A percentile compares a stretch with the other conserved stretches of the same genome.
Conservation (phyloP, 1,140 invertebrate genomes). For the Tribolium castaneum region DNA sequence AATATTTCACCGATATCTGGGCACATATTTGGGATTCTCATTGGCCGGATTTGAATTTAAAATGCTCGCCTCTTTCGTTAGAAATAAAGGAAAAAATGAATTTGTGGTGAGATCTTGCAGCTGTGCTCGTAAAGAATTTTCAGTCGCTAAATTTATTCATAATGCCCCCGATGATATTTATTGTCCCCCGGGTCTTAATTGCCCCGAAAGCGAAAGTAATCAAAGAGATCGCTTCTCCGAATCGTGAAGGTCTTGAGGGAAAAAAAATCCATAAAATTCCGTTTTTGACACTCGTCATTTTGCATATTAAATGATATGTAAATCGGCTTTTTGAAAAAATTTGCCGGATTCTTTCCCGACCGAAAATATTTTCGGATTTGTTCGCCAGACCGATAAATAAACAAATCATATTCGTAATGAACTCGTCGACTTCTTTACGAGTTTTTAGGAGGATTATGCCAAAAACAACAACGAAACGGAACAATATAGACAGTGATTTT, state of each 20-base stretch:
- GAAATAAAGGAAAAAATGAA: not conserved
- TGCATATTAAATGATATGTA: slow-evolving; percentile 32
- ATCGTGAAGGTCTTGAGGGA: not conserved
- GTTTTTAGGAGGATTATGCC: not conserved
- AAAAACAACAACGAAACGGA: not conserved
- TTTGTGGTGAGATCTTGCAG: not conserved
- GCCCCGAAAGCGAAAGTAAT: not conserved
- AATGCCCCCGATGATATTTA: slow-evolving; percentile 7
- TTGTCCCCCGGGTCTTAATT: not conserved
- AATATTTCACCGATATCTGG: not conserved
- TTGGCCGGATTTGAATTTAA: not conserved
- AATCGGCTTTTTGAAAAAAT: slow-evolving; percentile 7
- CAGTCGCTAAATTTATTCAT: slow-evolving; percentile 7
- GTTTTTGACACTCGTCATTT: slow-evolving; percentile 11
- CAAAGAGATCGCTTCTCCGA: not conserved
- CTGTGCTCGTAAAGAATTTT: not conserved
- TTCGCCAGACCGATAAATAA: not conserved
- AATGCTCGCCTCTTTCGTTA: not conserved
- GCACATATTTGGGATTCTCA: not conserved
- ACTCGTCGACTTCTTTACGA: slow-evolving; percentile 15
- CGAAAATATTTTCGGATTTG: not conserved
- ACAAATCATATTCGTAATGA: slow-evolving; percentile 15
- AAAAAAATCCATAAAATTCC: slow-evolving; percentile 14
- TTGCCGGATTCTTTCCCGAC: not conserved
- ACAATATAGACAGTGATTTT: slow-evolving; percentile 23